Evolutionary conservation across 92 coral and sea anemone genomes (phyloP), one percentile per base, ranked within the genome.

Genomic region (Muricea muricata): DNA sequence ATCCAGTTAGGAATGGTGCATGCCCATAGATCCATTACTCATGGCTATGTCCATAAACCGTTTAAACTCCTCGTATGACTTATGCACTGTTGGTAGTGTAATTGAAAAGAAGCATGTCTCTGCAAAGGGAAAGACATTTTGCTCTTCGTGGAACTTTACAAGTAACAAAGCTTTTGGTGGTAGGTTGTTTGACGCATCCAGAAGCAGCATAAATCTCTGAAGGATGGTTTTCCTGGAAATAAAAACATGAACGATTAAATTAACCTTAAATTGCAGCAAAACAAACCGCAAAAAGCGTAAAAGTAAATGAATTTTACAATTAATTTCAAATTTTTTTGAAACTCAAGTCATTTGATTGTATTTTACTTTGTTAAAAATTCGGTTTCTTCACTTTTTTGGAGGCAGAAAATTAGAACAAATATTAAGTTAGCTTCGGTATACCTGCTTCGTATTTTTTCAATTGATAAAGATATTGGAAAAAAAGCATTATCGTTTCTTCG

Each of bases 381-480:
- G 50, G 14, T 42, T n/a, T n/a, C n/a, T n/a, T n/a, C n/a, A n/a
- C n/a, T n/a, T n/a, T n/a, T n/a, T n/a, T n/a, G n/a, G n/a, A n/a
- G n/a, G n/a, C n/a, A n/a, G n/a, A n/a, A 48, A 48, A 48, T 18
- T 9, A 4, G 42, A 48, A 2, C 7, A 48, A 3, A 18, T 7
- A 48, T 3, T 10, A 48, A 48, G 3, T 48, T 11, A 37, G 42
- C 42, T 48, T 48, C 46, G 34, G 2, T 10, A 34, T 69, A 69
- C 75, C 75, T 69, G 40, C 23, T 69, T 69, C 75, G n/a, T 69
- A 69, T 34, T 69, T 69, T 37, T 69, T 48, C 75, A 69, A 35
- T 2, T 69, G 4, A 48, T n/a, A 29, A 37, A 69, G 41, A 34
- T 69, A 69, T 5, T 69, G 40, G 47, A 5, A 69, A 29, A 72